Evolutionary conservation across 2,113 vertebrate species (phyloP).

Genomic region (Peromyscus polionotus): DNA sequence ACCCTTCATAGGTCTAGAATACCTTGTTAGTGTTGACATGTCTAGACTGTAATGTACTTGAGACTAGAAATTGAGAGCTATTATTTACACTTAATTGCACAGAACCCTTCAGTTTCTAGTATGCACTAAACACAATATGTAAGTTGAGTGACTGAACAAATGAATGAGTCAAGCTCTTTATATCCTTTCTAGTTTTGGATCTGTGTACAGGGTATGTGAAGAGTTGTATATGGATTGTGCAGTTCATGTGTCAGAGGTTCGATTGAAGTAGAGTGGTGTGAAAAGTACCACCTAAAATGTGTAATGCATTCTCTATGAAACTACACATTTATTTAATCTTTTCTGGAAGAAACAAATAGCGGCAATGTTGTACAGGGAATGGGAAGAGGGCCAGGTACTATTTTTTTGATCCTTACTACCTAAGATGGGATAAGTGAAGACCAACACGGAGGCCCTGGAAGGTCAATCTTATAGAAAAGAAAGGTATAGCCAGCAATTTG

Average conservation of each 20-base stretch:
- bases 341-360: slow-evolving; percentile 16
- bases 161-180: background rate
- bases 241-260: background rate
- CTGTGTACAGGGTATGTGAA: background rate
- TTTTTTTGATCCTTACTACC: background rate
- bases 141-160: background rate
- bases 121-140: background rate
- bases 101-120: background rate
- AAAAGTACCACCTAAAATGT: background rate
- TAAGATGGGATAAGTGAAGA: background rate
- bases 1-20: background rate
- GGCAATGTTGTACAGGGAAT: background rate
- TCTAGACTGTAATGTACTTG: background rate
- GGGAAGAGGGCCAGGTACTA: background rate
- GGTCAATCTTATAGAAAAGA: slow-evolving; percentile 7
- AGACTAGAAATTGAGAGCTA: background rate
- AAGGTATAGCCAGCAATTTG: background rate
- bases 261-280: background rate
- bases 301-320: background rate
- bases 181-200: background rate
- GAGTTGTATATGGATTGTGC: background rate
- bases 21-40: background rate
- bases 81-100: background rate
- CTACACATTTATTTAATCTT: background rate
- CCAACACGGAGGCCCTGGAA: background rate